phyloP scores from a whole-genome alignment of 1,140 invertebrate species.

The Hyles euphorbiae region DNA sequence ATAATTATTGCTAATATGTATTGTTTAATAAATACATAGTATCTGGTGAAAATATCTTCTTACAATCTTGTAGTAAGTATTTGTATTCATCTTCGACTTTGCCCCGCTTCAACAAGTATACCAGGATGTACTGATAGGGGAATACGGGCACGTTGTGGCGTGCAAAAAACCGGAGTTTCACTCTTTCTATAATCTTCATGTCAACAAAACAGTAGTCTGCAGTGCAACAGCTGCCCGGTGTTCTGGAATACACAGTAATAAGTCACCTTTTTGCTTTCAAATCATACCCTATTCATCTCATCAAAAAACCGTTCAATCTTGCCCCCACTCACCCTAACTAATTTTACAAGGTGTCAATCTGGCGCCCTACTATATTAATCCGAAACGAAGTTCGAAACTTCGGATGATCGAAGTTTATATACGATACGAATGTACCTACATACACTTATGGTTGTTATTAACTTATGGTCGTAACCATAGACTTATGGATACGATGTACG shows the following conservation, averaged over 20 bases:
- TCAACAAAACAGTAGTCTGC: slow-evolving; percentile 67
- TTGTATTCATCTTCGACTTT: slow-evolving; percentile 61
- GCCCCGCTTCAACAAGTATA: slow-evolving; percentile 58
- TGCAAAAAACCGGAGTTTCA: slow-evolving; percentile 63
- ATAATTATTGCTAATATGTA: slow-evolving; percentile 37
- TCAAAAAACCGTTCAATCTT: too few relatives aligned
- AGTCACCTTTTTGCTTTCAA: too few relatives aligned
- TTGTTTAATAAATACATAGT: slow-evolving; percentile 56
- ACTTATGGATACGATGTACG: too few relatives aligned
- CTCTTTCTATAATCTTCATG: slow-evolving; percentile 64
- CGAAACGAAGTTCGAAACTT: too few relatives aligned
- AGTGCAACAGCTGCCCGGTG: slow-evolving; percentile 64
- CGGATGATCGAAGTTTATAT: too few relatives aligned
- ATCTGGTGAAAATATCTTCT: slow-evolving; percentile 41
- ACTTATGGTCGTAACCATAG: too few relatives aligned
- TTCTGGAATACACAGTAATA: slow-evolving; percentile 32
- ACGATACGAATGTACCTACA: too few relatives aligned
- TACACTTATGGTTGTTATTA: too few relatives aligned
- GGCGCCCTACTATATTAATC: too few relatives aligned
- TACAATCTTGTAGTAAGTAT: slow-evolving; percentile 62
- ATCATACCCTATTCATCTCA: too few relatives aligned
- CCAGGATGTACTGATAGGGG: slow-evolving; percentile 64
- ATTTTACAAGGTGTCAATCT: too few relatives aligned
- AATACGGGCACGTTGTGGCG: slow-evolving; percentile 66
- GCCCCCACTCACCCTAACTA: too few relatives aligned